Percentiles rank a stretch among this genome's conserved stretches.
phyloP scores from a whole-genome alignment of 2,113 vertebrate genomes.

The Anthoscopus minutus region DNA sequence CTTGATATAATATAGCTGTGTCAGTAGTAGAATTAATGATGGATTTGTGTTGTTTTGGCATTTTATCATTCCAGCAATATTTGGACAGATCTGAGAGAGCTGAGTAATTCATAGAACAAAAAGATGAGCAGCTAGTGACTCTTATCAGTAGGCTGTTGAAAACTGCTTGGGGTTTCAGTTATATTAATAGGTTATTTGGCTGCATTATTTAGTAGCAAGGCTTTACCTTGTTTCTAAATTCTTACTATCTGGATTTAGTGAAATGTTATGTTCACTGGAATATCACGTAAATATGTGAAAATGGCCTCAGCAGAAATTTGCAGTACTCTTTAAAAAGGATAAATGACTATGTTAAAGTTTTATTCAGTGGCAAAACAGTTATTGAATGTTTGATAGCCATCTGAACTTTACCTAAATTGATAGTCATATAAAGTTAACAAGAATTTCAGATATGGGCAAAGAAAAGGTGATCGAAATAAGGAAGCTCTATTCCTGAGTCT shows the following conservation, averaged over 20 bases:
- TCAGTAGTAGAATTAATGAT: background rate
- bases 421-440: background rate
- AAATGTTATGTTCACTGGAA: background rate
- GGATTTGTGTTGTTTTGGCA: background rate
- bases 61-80: background rate
- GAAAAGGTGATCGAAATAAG: background rate
- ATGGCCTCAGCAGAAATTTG: background rate
- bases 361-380: background rate
- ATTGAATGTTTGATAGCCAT: background rate
- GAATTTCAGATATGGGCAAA: background rate
- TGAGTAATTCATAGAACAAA: background rate
- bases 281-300: background rate
- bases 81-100: background rate
- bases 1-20: background rate
- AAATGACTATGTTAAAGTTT: background rate
- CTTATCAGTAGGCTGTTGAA: background rate
- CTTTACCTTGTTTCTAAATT: background rate
- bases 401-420: background rate
- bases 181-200: background rate
- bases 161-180: background rate
- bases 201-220: background rate
- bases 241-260: background rate
- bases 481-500: background rate
- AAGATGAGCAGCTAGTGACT: background rate
- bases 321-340: background rate